Conservation (phyloP, 2,797 vertebrate species). For the Gymnocypris eckloni region DNA sequence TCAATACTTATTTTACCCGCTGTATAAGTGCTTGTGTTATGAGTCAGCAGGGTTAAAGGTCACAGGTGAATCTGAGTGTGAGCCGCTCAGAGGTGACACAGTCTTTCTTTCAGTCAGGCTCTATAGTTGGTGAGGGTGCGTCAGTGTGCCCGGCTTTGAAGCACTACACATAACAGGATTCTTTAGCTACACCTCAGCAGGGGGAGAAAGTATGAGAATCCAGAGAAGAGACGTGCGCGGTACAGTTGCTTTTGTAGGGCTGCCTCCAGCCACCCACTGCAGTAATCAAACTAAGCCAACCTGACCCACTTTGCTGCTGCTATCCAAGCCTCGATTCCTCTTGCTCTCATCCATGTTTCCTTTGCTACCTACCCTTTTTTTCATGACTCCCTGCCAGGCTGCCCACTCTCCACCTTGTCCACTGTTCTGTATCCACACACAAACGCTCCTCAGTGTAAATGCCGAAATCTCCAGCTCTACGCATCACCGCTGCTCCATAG, state of each 20-base stretch:
- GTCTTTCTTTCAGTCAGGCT: conserved; percentile 30
- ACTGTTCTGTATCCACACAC: conserved; percentile 51
- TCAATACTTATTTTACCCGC: too few relatives aligned
- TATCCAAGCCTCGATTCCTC: conserved; percentile 60
- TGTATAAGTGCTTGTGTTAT: not conserved
- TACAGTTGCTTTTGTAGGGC: conserved; percentile 58
- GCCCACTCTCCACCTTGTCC: conserved; percentile 57
- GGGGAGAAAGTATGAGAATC: conserved; percentile 53
- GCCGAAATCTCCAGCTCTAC: conserved; percentile 38
- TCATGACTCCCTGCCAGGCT: conserved; percentile 59
- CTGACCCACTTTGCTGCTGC: conserved; percentile 72
- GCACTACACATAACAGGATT: conserved; percentile 68
- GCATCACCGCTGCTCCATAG: conserved; percentile 37
- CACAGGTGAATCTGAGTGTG: conserved; percentile 42
- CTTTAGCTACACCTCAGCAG: conserved; percentile 70
- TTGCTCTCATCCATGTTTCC: conserved; percentile 42
- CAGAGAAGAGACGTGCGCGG: conserved; percentile 43
- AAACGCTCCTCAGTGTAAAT: conserved; percentile 32
- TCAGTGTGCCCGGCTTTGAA: conserved; percentile 65
- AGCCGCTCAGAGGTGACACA: conserved; percentile 19
- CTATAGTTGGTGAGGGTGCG: conserved; percentile 38
- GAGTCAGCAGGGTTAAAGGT: conserved; percentile 43
- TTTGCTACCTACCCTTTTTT: conserved; percentile 46
- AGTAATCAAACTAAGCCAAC: conserved; percentile 69
- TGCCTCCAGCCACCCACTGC: conserved; percentile 66